Conservation (phyloP, 2,888 invertebrate species). For the Macrosiphum euphorbiae region DNA sequence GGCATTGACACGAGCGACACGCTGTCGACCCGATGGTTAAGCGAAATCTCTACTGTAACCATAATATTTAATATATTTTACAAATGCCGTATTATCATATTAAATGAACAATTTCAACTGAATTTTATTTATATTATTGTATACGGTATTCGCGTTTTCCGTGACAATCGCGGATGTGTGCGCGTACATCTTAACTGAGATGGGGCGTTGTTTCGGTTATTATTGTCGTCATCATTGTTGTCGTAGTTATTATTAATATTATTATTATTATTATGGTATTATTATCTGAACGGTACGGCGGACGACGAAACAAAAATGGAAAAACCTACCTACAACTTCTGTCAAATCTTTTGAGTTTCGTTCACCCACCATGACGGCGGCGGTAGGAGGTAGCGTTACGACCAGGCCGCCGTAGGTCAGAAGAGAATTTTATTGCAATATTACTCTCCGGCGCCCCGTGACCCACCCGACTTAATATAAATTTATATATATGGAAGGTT, state of each 20-base stretch:
- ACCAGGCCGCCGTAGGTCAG: neutral
- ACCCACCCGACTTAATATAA: neutral
- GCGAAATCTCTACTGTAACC: neutral
- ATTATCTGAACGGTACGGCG: neutral
- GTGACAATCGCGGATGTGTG: neutral
- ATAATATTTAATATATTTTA: neutral
- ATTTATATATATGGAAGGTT: neutral
- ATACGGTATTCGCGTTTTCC: neutral
- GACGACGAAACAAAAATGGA: neutral
- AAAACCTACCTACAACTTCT: neutral
- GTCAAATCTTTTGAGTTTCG: neutral
- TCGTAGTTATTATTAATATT: neutral
- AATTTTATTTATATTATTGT: neutral
- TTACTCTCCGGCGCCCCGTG: neutral
- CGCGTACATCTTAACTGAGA: neutral
- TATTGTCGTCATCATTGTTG: neutral
- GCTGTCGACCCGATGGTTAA: neutral
- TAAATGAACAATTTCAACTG: neutral
- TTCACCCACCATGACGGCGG: neutral
- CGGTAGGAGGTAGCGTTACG: neutral
- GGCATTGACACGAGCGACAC: no score
- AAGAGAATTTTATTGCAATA: constrained; percentile 22
- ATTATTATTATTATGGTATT: neutral
- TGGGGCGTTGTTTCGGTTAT: neutral
- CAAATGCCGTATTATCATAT: neutral